phyloP scores from a whole-genome alignment of 2,888 invertebrate species.

The Patella caerulea region DNA sequence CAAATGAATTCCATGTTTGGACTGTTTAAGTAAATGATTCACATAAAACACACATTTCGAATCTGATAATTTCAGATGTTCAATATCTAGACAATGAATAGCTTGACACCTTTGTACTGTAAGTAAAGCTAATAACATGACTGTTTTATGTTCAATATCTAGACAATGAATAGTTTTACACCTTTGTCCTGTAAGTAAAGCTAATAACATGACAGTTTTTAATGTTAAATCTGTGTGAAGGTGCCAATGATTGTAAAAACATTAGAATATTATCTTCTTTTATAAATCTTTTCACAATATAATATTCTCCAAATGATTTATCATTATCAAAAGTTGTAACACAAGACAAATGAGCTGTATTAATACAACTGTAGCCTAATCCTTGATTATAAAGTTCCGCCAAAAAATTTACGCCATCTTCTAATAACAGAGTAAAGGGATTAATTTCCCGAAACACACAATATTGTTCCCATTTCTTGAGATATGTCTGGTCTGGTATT shows the following conservation, averaged over 20 bases:
- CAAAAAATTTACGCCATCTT: slow-evolving; percentile 23
- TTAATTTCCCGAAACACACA: slow-evolving; percentile 23
- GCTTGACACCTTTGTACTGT: slow-evolving; percentile 21
- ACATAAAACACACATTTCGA: not conserved
- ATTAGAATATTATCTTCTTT: slow-evolving; percentile 25
- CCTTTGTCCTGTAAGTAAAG: too few species aligned
- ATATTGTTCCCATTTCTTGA: slow-evolving; percentile 20
- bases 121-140: too few species aligned
- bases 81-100: too few species aligned
- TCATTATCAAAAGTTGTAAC: slow-evolving; percentile 6
- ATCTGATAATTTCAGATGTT: too few species aligned
- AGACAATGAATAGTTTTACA: too few species aligned
- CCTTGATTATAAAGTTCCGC: slow-evolving; percentile 17
- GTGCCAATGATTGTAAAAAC: too few species aligned
- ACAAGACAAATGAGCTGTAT: slow-evolving; percentile 18
- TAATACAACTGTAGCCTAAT: slow-evolving; percentile 24
- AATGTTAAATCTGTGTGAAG: too few species aligned
- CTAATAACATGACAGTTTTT: too few species aligned
- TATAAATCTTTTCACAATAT: slow-evolving; percentile 33
- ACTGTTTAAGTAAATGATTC: slow-evolving; percentile 25
- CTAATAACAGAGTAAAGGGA: slow-evolving; percentile 16
- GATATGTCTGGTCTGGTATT: slow-evolving; percentile 17
- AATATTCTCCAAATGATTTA: slow-evolving; percentile 15
- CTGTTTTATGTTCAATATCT: too few species aligned
- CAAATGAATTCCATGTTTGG: slow-evolving; percentile 29